Percentiles rank a stretch among this genome's conserved stretches.
phyloP scores from a whole-genome alignment of 2,113 vertebrate genomes.

The Corynorhinus townsendii region DNA sequence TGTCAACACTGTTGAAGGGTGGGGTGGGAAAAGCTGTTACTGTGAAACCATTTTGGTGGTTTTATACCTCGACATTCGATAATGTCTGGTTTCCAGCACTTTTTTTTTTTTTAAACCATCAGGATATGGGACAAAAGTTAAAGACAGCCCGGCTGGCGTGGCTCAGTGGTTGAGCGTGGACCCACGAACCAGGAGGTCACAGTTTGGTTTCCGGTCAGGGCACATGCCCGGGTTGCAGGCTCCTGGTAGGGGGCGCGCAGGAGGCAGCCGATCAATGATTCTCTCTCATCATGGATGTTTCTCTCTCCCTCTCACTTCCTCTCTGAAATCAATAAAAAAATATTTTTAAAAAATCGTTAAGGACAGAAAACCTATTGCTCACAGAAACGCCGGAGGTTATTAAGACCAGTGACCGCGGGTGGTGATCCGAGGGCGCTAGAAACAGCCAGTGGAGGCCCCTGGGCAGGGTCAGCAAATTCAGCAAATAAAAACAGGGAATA shows the following conservation, averaged over 20 bases:
- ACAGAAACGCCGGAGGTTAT: background rate
- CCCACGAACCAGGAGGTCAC: too few species aligned
- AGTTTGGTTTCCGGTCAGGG: too few species aligned
- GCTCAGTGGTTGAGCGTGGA: too few species aligned
- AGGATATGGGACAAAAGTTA: background rate
- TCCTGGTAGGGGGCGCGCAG: too few species aligned
- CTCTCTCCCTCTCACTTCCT: too few species aligned
- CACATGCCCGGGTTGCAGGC: too few species aligned
- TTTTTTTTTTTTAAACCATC: background rate
- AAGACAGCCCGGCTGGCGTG: background rate
- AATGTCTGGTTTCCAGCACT: slow-evolving; percentile 14
- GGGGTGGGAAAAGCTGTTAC: slow-evolving; percentile 18
- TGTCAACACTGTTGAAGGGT: slow-evolving; percentile 20
- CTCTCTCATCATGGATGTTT: too few species aligned
- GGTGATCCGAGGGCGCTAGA: background rate
- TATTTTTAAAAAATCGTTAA: background rate
- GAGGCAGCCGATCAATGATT: too few species aligned
- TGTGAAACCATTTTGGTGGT: slow-evolving; percentile 13
- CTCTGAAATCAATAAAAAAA: too few species aligned
- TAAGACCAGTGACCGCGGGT: background rate
- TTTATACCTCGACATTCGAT: slow-evolving; percentile 27
- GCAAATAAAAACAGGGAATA: background rate
- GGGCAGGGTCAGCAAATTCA: background rate
- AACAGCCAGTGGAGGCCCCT: background rate
- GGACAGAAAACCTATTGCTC: background rate